Percentiles rank a stretch among this genome's conserved stretches.
These are phyloP conservation scores for Sminthurinus signatus DNA, from an alignment of 1,140 invertebrate genomes.

Conservation along the genomic window DNA sequence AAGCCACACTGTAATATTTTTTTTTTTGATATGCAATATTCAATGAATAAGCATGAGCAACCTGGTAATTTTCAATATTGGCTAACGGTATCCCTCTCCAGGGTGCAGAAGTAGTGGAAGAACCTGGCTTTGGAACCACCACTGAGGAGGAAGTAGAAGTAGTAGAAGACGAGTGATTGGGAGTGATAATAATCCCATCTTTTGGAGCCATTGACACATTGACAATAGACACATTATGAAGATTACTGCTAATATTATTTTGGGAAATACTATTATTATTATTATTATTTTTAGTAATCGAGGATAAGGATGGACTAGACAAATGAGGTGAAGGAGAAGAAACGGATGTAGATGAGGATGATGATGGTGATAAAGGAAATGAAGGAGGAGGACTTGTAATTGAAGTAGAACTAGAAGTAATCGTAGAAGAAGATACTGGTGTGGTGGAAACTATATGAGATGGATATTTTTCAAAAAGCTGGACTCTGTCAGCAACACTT, in stretches of 20 bases:
- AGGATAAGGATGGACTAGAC: not conserved
- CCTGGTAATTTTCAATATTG: not conserved
- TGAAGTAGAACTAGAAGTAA: not conserved
- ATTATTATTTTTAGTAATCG: not conserved
- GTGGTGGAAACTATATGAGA: not conserved
- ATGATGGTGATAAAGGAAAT: not conserved
- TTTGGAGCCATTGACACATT: slow-evolving; percentile 10
- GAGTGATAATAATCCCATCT: not conserved
- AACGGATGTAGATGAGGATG: slow-evolving; percentile 3
- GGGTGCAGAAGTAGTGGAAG: slow-evolving; percentile 1
- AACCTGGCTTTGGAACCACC: not conserved
- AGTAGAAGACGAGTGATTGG: not conserved
- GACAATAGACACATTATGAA: not conserved
- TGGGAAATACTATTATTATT: not conserved
- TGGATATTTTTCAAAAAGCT: slow-evolving; percentile 41
- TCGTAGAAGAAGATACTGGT: slow-evolving; percentile 5
- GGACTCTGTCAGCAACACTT: slow-evolving; percentile 40
- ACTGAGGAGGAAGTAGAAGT: not conserved
- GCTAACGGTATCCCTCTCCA: slow-evolving; percentile 4
- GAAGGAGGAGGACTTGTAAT: slow-evolving; percentile 6
- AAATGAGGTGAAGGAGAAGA: not conserved
- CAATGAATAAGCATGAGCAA: no score
- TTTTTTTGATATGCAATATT: no score
- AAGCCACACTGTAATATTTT: no score
- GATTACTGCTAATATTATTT: not conserved